Base-by-base conservation (phyloP, 2,888 invertebrate species). In the Drosophila limbata region DNA sequence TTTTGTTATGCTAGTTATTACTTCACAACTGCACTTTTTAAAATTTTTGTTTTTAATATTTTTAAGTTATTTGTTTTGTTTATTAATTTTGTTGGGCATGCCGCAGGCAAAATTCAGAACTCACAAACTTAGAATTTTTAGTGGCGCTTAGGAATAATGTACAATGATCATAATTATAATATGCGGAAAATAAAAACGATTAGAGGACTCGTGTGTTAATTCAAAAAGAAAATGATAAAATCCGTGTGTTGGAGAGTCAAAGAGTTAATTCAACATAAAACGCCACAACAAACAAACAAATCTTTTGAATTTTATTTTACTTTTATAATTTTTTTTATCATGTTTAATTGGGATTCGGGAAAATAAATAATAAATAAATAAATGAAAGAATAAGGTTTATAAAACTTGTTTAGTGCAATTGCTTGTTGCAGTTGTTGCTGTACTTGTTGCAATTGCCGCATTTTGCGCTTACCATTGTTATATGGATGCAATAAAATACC, bases 401-500 rank as follows among this genome's bases (percentile, higher is more conserved):
- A 52, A 9, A 56, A 65, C 35, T 44, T 68, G 53, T 78, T 66
- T 62, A 73, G 89, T 79, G 89, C 87, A 80, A 69, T 81, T 81
- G 77, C 66, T 73, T 66, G 55, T 76, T 68, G 69, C 60, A 67
- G 57, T 75, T 81, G 51, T 71, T 78, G 70, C 75, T 75, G 62
- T 63, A 72, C 55, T 76, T 76, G 63, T 80, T 85, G 86, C 84
- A 80, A 77, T 78, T 79, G 74, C 88, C 80, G 82, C 84, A 91
- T 88, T 84, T 88, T 85, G 86, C 77, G 93, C 94, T 94, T 94
- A 94, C 94, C 94, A 92, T 94, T 94, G 92, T 94, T 94, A 92
- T 93, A 93, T 92, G 94, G 94, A 93, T 94, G 94, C 91, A 94
- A 93, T 92, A 93, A 93, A 89, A 91, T 89, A 92, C 93, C 93